Evolutionary conservation across 2,888 invertebrate genomes (phyloP).

Genomic region (Sclerodermus sp.): DNA sequence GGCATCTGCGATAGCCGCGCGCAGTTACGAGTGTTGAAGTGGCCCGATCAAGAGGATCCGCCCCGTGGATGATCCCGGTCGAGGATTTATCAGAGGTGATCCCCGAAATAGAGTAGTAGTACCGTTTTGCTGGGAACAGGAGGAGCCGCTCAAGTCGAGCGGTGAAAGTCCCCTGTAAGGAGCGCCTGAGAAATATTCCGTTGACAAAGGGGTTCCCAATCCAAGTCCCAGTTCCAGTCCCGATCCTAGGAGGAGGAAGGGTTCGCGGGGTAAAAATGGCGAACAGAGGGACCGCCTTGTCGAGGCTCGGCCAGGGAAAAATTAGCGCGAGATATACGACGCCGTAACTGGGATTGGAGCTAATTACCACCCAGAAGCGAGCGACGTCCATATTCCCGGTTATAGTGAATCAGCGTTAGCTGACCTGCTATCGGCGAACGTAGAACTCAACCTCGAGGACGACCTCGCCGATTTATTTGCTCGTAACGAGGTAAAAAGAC

Average conservation of each 20-base stretch:
- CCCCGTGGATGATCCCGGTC: no score
- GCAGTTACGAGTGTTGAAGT: no score
- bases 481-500: slow-evolving; percentile 41
- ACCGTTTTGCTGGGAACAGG: no score
- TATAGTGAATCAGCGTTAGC: slow-evolving; percentile 42
- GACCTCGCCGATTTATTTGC: slow-evolving; percentile 46
- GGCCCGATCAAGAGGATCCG: no score
- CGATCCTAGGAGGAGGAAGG: slow-evolving; percentile 10
- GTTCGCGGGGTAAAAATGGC: slow-evolving; percentile 34
- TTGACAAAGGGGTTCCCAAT: no score
- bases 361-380: slow-evolving; percentile 55
- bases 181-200: no score
- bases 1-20: no score
- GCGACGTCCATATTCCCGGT: slow-evolving; percentile 31
- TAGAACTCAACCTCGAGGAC: slow-evolving; percentile 33
- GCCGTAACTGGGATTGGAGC: slow-evolving; percentile 50
- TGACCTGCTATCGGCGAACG: slow-evolving; percentile 42
- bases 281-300: slow-evolving; percentile 43
- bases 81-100: no score
- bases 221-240: no score
- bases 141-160: no score
- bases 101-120: no score
- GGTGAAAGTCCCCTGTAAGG: no score
- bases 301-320: slow-evolving; percentile 36
- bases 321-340: slow-evolving; percentile 50